Conservation (phyloP, 2,797 vertebrate species). For the Ctenochaetus hawaiiensis region DNA sequence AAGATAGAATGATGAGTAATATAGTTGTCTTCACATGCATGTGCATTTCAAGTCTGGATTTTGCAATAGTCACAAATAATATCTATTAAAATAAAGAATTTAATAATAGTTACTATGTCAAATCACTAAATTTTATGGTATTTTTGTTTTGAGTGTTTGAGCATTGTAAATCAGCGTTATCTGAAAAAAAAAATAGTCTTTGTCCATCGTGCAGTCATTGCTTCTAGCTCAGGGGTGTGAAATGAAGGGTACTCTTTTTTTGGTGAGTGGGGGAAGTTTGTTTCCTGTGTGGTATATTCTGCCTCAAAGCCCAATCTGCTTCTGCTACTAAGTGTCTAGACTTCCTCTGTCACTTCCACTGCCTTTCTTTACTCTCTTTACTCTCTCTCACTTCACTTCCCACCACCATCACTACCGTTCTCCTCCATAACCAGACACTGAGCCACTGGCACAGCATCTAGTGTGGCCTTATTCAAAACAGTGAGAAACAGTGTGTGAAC, state of each 20-base stretch:
- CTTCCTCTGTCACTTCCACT: conserved; percentile 33
- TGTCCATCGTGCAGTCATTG: conserved; percentile 6
- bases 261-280: conserved; percentile 19
- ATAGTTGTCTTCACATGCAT: too few species aligned
- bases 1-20: too few species aligned
- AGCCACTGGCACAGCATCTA: conserved; percentile 52
- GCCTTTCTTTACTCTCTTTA: conserved; percentile 8
- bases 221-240: neutral
- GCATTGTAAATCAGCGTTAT: too few species aligned
- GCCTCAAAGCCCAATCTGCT: conserved; percentile 2
- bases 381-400: neutral
- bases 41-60: too few species aligned
- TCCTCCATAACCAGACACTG: conserved; percentile 18
- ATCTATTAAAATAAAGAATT: too few species aligned
- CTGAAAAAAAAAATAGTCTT: too few species aligned
- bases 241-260: neutral
- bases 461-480: conserved; percentile 63
- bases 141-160: too few species aligned
- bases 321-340: conserved; percentile 29
- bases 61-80: too few species aligned
- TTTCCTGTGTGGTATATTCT: conserved; percentile 34
- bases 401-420: conserved; percentile 6
- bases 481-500: conserved; percentile 71
- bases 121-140: too few species aligned
- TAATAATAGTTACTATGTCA: too few species aligned